These are phyloP conservation scores for Drosophila ohnishii DNA, from an alignment of 1,140 invertebrate species.

Conservation along the genomic window DNA sequence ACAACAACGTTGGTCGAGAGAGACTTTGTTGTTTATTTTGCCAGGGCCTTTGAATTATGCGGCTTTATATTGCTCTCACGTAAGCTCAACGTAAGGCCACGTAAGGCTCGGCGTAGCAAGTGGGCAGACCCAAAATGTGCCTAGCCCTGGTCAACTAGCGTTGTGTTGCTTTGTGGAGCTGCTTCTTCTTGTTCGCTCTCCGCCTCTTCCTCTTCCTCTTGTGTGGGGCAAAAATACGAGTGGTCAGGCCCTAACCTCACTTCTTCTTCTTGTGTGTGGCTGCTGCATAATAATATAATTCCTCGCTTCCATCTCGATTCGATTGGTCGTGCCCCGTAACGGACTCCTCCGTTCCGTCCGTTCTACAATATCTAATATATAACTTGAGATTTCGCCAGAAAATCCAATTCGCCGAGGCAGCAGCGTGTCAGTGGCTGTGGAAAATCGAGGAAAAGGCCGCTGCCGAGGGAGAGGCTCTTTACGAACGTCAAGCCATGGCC, in stretches of 20 bases:
- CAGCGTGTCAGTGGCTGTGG: slow-evolving; percentile 31
- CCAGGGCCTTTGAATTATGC: neutral
- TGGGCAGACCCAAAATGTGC: slow-evolving; percentile 10
- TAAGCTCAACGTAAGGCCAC: slow-evolving; percentile 21
- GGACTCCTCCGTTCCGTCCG: slow-evolving; percentile 15
- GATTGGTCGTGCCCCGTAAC: slow-evolving; percentile 45
- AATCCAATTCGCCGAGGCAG: slow-evolving; percentile 38
- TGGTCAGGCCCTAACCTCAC: slow-evolving; percentile 47
- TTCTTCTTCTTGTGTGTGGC: slow-evolving; percentile 48
- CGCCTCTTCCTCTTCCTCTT: slow-evolving; percentile 34
- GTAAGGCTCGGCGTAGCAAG: slow-evolving; percentile 22
- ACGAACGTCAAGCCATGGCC: slow-evolving; percentile 25
- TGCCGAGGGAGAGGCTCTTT: slow-evolving; percentile 27
- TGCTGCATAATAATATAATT: slow-evolving; percentile 62
- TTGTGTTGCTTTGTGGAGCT: slow-evolving; percentile 19
- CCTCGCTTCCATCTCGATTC: slow-evolving; percentile 49
- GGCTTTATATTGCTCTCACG: slow-evolving; percentile 13
- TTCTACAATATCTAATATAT: slow-evolving; percentile 1
- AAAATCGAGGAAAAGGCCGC: slow-evolving; percentile 30
- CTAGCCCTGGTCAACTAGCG: slow-evolving; percentile 33
- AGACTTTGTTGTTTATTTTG: slow-evolving; percentile 4
- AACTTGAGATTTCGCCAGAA: slow-evolving; percentile 20
- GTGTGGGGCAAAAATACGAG: slow-evolving; percentile 26
- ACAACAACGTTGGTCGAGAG: neutral
- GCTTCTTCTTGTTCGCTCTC: slow-evolving; percentile 9